Evolutionary conservation across 1,140 invertebrate genomes (phyloP), one percentile per base, ranked within the genome.

Genomic region (Ostrea denselamellosa): DNA sequence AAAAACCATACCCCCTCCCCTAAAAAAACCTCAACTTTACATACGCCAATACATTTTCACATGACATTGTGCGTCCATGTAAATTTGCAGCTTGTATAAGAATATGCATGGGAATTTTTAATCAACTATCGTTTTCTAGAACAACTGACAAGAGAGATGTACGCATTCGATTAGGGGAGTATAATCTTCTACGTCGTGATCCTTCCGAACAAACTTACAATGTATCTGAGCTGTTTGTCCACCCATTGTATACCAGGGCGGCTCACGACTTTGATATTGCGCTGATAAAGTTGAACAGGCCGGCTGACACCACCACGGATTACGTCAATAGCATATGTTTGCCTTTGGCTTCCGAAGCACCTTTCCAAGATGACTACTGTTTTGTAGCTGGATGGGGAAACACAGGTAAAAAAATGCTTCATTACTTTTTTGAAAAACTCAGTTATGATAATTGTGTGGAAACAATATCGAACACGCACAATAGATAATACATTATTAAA

Each of bases 241-340:
- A 90, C 44, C 68, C 88, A 22, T 51, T 62, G 8, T 90, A 90
- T 56, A 52, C 86, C 28, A 44, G 71, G 62, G 52, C 17, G 81
- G 0, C 68, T 71, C 62, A 88, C 77, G 22, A 71, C 87, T 92
- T 88, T 53, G 90, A 90, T 25, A 88, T 90, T 68, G 90, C 90
- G 0, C 65, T 90, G 51, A 86, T 91, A 9, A 87, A 88, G 56
- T 65, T 91, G 22, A 71, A 89, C 19, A 22, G 28, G n/a, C 81
- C 89, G 0, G 83, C 71, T 17, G 71, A 85, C 53, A 56, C 54
- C 7, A 82, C 22, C 68, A 56, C 22, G 10, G 53, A 71, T n/a
- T 85, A 85, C 68, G 71, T 85, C 84, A 85, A 88, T 65, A 85
- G 14, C 9, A 58, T 44, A 12, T 88, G 84, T 85, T 84, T 85